phyloP scores from a whole-genome alignment of 2,888 invertebrate species.

The Pyrrhia umbra region DNA sequence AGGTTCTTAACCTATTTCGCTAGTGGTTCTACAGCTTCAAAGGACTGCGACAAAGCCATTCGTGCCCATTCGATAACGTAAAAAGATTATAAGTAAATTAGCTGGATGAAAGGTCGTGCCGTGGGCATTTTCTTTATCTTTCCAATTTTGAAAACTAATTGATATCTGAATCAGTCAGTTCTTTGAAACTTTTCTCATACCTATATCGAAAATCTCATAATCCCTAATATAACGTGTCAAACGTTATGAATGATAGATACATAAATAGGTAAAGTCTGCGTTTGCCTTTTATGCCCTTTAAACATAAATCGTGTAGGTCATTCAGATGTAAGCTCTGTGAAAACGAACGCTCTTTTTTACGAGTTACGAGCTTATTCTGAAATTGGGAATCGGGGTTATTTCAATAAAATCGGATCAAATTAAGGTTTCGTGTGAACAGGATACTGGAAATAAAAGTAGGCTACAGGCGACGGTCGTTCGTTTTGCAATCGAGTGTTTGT shows the following conservation, averaged over 20 bases:
- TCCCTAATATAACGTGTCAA: conserved; percentile 22
- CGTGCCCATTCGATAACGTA: conserved; percentile 58
- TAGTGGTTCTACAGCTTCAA: conserved; percentile 54
- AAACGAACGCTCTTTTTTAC: conserved; percentile 61
- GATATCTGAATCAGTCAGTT: conserved; percentile 14
- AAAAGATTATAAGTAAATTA: conserved; percentile 57
- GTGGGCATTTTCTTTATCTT: conserved; percentile 22
- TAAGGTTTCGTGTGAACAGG: conserved; percentile 74
- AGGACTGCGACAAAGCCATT: conserved; percentile 49
- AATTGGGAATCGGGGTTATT: conserved; percentile 67
- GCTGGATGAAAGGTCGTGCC: conserved; percentile 20
- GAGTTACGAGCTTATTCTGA: conserved; percentile 60
- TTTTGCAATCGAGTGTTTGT: conserved; percentile 83
- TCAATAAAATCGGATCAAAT: conserved; percentile 72
- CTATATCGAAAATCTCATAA: background rate
- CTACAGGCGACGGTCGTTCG: conserved; percentile 71
- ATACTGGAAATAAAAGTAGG: conserved; percentile 76
- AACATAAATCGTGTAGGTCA: conserved; percentile 61
- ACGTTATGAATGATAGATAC: conserved; percentile 30
- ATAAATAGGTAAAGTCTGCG: conserved; percentile 22
- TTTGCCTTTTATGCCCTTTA: conserved; percentile 61
- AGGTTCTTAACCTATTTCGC: conserved; percentile 66
- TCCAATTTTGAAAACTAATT: conserved; percentile 35
- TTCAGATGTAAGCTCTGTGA: conserved; percentile 58
- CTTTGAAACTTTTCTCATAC: conserved; percentile 1